Base-by-base conservation (phyloP, 1,140 invertebrate genomes). In the Holcopasites calliopsidis region DNA sequence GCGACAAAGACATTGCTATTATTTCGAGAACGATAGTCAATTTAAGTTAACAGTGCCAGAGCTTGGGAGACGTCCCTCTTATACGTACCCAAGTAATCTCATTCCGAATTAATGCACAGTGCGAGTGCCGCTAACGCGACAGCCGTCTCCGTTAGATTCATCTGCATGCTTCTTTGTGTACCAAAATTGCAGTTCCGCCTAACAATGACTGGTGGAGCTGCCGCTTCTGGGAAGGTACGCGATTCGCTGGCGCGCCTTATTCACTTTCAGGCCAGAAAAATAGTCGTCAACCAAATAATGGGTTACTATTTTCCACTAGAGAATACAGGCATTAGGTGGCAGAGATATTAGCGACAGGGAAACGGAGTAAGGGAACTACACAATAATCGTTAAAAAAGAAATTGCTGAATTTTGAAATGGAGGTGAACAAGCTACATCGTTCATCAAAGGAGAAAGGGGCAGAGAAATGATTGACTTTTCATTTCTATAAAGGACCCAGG, bases 11-110 rank as follows among this genome's bases (percentile, higher is more conserved):
- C 77, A 62, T 66, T 54, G 71, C 71, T 71, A 83, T 83, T 82
- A 85, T 85, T 80, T 83, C 78, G 70, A 85, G 83, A 85, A 85
- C 78, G 83, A 83, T 85, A 85, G 82, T 85, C 83, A 85, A 85
- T 85, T 85, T 85, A 85, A 85, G 83, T 85, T 85, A 85, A 85
- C 83, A 85, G 79, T 82, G 66, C 76, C 49, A 55, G 78, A 80
- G 66, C 79, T 66, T 61, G 68, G 52, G 72, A 76, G 79, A 71
- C 75, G 68, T 71, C 72, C 73, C 61, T 69, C 70, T 75, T 70
- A 77, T 70, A 77, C 69, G 82, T 80, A 81, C 66, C 77, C 73
- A 83, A 84, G 83, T 78, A 85, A 85, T 85, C 83, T 85, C 77
- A 83, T 85, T 83, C 47, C 55, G 70, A 73, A 85, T 85, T 85